phyloP scores from a whole-genome alignment of 2,888 invertebrate species.

The Lasioglossum figueresi region DNA sequence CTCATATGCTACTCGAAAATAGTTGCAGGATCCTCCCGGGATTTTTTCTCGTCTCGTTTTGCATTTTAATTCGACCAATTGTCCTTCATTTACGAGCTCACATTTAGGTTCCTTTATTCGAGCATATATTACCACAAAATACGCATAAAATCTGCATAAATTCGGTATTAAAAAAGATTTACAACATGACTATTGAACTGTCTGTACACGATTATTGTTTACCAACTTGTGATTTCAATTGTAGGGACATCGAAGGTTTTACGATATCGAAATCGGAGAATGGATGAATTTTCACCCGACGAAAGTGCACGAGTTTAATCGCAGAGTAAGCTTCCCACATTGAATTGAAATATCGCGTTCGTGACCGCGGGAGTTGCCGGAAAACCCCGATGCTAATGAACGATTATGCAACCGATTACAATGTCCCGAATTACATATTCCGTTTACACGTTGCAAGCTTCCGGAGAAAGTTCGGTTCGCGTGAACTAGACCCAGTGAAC shows the following conservation, averaged over 20 bases:
- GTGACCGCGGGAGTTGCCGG: not conserved
- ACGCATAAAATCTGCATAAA: too few species aligned
- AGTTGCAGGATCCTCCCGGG: not conserved
- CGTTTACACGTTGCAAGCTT: constrained; percentile 21
- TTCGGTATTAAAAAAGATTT: too few species aligned
- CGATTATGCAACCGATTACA: constrained; percentile 28
- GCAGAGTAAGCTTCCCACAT: not conserved
- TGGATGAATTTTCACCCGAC: not conserved
- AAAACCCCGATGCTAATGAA: not conserved
- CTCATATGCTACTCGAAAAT: not conserved
- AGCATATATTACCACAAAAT: too few species aligned
- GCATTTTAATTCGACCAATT: too few species aligned
- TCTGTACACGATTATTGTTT: too few species aligned
- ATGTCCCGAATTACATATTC: constrained; percentile 22
- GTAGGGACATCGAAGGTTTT: not conserved
- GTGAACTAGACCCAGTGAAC: constrained; percentile 41
- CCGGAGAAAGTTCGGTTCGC: constrained; percentile 39
- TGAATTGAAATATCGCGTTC: not conserved
- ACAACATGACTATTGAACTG: too few species aligned
- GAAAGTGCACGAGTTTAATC: not conserved
- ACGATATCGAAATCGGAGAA: not conserved
- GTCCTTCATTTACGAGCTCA: too few species aligned
- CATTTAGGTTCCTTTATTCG: too few species aligned
- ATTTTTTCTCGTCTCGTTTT: not conserved
- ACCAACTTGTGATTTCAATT: too few species aligned